Conservation (phyloP, 2,888 invertebrate genomes). For the Nomada fabriciana region DNA sequence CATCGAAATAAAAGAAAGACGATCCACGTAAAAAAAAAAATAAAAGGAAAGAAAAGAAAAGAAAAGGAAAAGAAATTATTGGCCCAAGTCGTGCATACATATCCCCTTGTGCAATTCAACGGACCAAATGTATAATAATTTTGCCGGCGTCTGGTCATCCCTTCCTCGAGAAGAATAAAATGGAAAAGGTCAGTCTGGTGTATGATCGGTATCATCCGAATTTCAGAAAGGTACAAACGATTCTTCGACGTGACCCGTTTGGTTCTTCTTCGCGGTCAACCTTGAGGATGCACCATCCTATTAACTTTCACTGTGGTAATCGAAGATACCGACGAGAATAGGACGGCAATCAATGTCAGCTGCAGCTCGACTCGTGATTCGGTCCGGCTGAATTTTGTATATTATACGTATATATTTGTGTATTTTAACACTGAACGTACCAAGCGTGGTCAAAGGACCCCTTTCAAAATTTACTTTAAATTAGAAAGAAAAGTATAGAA, state of each 20-base stretch:
- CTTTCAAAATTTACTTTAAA: too few relatives aligned
- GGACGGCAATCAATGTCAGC: conserved; percentile 76
- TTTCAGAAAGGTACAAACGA: conserved; percentile 39
- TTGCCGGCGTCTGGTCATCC: neutral
- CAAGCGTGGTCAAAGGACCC: too few relatives aligned
- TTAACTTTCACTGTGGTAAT: conserved; percentile 78
- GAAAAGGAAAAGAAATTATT: neutral
- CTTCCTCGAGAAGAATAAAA: conserved; percentile 3
- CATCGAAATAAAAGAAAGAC: neutral
- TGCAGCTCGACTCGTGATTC: conserved; percentile 43
- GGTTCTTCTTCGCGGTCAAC: conserved; percentile 66
- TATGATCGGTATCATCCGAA: conserved; percentile 31
- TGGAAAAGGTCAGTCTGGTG: conserved; percentile 16
- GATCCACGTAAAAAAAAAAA: neutral
- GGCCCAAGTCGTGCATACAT: too few relatives aligned
- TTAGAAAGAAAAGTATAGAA: too few relatives aligned
- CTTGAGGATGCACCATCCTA: conserved; percentile 77
- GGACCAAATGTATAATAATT: conserved; percentile 16
- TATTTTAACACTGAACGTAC: too few relatives aligned
- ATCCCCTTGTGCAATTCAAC: neutral
- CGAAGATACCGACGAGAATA: conserved; percentile 63
- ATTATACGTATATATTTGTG: neutral
- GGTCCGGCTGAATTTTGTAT: conserved; percentile 23
- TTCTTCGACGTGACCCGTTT: neutral
- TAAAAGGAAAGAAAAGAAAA: neutral